Evolutionary conservation across 1,140 invertebrate species (phyloP).

Genomic region (Drosophila burlai): DNA sequence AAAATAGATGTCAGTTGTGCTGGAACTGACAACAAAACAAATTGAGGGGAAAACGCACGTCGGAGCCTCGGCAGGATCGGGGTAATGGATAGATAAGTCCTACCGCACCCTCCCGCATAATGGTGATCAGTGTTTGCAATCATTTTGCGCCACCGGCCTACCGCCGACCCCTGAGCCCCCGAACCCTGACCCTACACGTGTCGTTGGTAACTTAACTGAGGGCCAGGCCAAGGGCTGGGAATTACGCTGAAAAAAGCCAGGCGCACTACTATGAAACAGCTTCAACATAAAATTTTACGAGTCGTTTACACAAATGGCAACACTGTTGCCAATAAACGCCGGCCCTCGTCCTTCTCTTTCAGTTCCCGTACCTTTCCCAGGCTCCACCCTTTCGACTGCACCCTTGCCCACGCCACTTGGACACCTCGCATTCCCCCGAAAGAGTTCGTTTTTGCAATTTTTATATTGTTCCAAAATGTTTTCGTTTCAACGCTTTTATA

Average conservation of each 20-base stretch:
- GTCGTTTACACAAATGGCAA: conserved; percentile 82
- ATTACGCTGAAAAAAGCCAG: conserved; percentile 29
- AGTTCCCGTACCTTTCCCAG: conserved; percentile 5
- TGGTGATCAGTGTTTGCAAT: conserved; percentile 54
- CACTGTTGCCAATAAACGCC: conserved; percentile 81
- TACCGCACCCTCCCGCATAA: conserved; percentile 20
- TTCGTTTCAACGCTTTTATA: conserved; percentile 79
- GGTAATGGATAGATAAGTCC: not conserved
- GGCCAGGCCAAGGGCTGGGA: not conserved
- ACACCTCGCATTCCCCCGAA: conserved; percentile 5
- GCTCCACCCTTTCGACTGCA: not conserved
- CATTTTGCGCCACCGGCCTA: conserved; percentile 36
- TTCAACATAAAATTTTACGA: conserved; percentile 82
- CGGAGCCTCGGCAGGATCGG: not conserved
- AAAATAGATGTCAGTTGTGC: conserved; percentile 66
- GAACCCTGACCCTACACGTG: conserved; percentile 35
- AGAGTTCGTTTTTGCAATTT: conserved; percentile 66
- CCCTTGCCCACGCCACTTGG: not conserved
- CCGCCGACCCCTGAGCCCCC: conserved; percentile 9
- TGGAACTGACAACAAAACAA: conserved; percentile 63
- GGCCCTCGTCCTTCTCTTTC: conserved; percentile 3
- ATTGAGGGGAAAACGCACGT: conserved; percentile 46
- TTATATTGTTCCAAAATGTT: conserved; percentile 81
- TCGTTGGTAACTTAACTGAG: conserved; percentile 1
- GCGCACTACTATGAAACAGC: conserved; percentile 48